Evolutionary conservation across 2,113 vertebrate species (phyloP).

Genomic region (Catharus minimus): DNA sequence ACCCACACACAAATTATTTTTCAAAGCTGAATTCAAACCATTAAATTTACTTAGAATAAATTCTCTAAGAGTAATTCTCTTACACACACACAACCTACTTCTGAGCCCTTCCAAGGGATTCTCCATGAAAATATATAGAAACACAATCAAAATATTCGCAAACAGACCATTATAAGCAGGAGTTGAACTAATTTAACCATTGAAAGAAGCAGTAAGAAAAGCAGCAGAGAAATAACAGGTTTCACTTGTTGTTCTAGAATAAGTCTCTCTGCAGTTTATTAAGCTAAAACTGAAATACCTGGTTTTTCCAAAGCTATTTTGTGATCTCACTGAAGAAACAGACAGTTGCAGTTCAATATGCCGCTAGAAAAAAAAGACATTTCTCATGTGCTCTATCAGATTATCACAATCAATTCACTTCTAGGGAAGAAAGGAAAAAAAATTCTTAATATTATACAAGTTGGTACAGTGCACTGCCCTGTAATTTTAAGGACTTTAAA

Average conservation of each 20-base stretch:
- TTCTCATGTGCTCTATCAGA: neutral
- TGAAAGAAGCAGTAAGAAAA: conserved; percentile 7
- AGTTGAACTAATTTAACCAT: neutral
- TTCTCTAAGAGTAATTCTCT: neutral
- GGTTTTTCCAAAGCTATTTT: neutral
- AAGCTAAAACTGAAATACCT: neutral
- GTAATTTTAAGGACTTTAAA: conserved; percentile 1
- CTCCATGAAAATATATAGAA: neutral
- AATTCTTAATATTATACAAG: neutral
- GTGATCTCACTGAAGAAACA: conserved; percentile 5
- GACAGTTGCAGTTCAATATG: neutral
- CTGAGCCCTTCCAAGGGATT: neutral
- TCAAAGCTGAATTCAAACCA: neutral
- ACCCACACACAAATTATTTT: neutral
- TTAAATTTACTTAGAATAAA: neutral
- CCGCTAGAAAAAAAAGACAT: neutral
- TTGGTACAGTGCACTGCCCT: neutral
- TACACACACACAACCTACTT: neutral
- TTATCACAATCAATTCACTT: neutral
- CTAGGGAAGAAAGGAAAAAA: neutral
- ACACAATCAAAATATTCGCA: neutral
- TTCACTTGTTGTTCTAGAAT: neutral
- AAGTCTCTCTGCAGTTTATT: neutral
- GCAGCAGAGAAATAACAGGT: conserved; percentile 4
- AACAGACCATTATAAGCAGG: neutral